phyloP scores from a whole-genome alignment of 2,797 vertebrate species.

The Gymnocypris eckloni region DNA sequence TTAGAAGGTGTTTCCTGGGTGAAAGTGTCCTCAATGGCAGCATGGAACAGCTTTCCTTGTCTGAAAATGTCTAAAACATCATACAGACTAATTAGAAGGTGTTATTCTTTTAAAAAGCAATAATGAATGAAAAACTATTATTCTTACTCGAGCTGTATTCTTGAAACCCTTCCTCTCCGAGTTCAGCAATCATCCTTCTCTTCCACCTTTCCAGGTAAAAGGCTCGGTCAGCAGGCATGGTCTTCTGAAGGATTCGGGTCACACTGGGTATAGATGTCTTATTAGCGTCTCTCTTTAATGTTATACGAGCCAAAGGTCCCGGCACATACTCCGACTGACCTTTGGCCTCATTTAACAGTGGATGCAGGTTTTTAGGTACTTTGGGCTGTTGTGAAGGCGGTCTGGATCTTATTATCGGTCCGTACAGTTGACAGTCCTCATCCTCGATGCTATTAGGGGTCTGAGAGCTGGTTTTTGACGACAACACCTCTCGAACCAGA shows the following conservation, averaged over 20 bases:
- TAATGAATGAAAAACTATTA: neutral
- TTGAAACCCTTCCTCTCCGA: slow-evolving; percentile 91
- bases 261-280: slow-evolving; percentile 83
- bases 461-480: slow-evolving; percentile 76
- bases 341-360: slow-evolving; percentile 77
- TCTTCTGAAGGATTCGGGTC: slow-evolving; percentile 90
- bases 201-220: slow-evolving; percentile 93
- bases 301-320: slow-evolving; percentile 75
- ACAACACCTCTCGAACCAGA: slow-evolving; percentile 84
- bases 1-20: slow-evolving; percentile 61
- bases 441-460: slow-evolving; percentile 81
- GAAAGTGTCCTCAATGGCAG: slow-evolving; percentile 82
- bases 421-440: slow-evolving; percentile 85
- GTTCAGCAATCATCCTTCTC: slow-evolving; percentile 85
- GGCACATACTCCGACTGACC: slow-evolving; percentile 56
- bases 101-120: neutral
- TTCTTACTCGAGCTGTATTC: slow-evolving; percentile 87
- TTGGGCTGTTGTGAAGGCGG: slow-evolving; percentile 59
- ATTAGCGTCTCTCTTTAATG: slow-evolving; percentile 64
- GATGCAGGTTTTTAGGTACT: slow-evolving; percentile 73
- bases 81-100: neutral
- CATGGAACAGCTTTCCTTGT: slow-evolving; percentile 88
- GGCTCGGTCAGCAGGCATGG: slow-evolving; percentile 84
- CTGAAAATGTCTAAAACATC: slow-evolving; percentile 80
- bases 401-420: slow-evolving; percentile 79